phyloP scores from a whole-genome alignment of 23 tunicate genomes.

The Phallusia fumigata region DNA sequence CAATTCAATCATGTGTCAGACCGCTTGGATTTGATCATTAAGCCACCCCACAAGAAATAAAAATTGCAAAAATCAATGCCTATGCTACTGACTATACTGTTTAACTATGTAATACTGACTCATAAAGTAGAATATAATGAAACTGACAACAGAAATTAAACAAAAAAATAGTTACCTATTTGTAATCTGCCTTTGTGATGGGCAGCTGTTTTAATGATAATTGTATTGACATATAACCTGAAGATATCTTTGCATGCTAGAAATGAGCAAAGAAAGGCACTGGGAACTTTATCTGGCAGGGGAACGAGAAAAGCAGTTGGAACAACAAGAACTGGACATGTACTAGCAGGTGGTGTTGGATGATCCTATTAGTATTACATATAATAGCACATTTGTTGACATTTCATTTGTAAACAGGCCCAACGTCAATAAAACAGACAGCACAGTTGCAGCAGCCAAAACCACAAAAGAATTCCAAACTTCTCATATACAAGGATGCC shows the following conservation, averaged over 20 bases:
- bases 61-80: too few relatives aligned
- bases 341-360: not conserved
- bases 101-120: too few relatives aligned
- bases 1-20: too few relatives aligned
- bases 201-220: not conserved
- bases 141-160: too few relatives aligned
- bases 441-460: not conserved
- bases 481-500: not conserved
- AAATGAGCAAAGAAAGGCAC: constrained; percentile 14
- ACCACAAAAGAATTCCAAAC: not conserved
- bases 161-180: not conserved
- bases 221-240: too few relatives aligned
- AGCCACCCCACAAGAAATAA: too few relatives aligned
- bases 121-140: too few relatives aligned
- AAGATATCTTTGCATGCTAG: not conserved
- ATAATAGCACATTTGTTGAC: too few relatives aligned
- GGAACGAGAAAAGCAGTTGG: constrained; percentile 22
- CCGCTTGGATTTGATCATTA: too few relatives aligned
- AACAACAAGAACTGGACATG: constrained; percentile 8
- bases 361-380: too few relatives aligned
- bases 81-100: too few relatives aligned
- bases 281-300: constrained; percentile 16
- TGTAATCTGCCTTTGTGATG: not conserved
- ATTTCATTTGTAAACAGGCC: not conserved
- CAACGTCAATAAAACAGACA: not conserved